Evolutionary conservation across 2,797 vertebrate species (phyloP).

Genomic region (Percopsis omiscomaycus): DNA sequence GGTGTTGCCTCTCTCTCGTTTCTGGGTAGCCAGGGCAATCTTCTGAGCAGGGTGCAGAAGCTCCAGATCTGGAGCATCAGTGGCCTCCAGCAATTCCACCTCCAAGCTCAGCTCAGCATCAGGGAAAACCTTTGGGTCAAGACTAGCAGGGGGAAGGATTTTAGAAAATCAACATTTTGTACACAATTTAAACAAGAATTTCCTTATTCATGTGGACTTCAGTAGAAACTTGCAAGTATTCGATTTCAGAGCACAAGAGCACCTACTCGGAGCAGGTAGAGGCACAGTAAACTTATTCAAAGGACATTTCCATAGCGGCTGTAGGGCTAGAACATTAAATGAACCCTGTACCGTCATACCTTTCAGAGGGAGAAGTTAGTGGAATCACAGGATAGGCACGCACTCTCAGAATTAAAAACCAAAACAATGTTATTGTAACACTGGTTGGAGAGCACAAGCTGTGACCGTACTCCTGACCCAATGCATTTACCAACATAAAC

Average conservation of each 20-base stretch:
- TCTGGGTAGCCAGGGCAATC: conserved; percentile 81
- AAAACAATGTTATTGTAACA: no score
- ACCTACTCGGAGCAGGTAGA: neutral
- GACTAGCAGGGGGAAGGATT: conserved; percentile 31
- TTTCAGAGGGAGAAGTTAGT: no score
- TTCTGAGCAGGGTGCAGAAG: conserved; percentile 83
- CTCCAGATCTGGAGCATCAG: conserved; percentile 84
- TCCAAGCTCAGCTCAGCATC: conserved; percentile 81
- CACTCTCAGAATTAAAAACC: no score
- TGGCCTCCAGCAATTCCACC: conserved; percentile 81
- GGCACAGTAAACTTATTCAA: neutral
- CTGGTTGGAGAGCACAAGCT: no score
- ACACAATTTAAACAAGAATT: neutral
- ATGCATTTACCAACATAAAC: no score
- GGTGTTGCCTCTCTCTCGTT: conserved; percentile 88
- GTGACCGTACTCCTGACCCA: no score
- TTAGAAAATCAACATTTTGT: neutral
- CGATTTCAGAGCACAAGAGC: neutral
- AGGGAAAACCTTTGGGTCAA: conserved; percentile 82
- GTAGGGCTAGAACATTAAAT: neutral
- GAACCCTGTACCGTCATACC: no score
- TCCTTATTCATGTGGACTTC: neutral
- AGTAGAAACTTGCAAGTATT: neutral
- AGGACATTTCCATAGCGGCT: neutral
- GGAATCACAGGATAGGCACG: no score